phyloP scores from a whole-genome alignment of 1,140 invertebrate species.

The Drosophila nigrodunni region DNA sequence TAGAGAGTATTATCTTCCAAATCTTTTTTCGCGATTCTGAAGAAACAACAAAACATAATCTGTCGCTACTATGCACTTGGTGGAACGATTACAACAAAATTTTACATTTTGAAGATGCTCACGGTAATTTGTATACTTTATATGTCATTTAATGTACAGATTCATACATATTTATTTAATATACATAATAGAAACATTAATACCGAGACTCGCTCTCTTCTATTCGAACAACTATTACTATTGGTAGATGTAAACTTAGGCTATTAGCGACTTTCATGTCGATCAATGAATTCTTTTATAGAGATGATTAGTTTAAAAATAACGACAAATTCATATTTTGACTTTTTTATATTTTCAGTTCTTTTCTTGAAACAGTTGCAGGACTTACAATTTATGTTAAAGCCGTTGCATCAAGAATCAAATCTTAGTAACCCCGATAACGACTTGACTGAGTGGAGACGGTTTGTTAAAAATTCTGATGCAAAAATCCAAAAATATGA shows the following conservation, averaged over 20 bases:
- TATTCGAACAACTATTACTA: no score
- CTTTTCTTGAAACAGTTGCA: conserved; percentile 62
- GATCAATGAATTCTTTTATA: no score
- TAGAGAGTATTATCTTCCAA: conserved; percentile 70
- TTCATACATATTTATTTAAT: no score
- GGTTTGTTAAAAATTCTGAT: conserved; percentile 51
- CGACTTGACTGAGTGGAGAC: conserved; percentile 68
- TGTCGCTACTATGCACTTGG: conserved; percentile 72
- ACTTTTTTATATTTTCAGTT: conserved; percentile 31
- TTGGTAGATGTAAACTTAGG: no score
- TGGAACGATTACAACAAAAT: conserved; percentile 56
- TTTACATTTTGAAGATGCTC: conserved; percentile 59
- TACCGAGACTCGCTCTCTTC: no score
- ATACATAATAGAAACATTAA: not conserved
- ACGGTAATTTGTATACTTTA: conserved; percentile 51
- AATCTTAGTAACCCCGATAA: conserved; percentile 54
- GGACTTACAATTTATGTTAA: conserved; percentile 72
- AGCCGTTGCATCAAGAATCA: conserved; percentile 59
- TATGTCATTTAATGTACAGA: not conserved
- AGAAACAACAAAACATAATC: conserved; percentile 76
- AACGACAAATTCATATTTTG: not conserved
- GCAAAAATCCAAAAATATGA: not conserved
- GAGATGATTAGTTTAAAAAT: no score
- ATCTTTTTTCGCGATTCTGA: conserved; percentile 72
- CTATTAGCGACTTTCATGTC: no score